Percentiles rank a stretch among this genome's conserved stretches.
Conservation (phyloP, 2,113 vertebrate genomes). For the Xiphophorus maculatus region DNA sequence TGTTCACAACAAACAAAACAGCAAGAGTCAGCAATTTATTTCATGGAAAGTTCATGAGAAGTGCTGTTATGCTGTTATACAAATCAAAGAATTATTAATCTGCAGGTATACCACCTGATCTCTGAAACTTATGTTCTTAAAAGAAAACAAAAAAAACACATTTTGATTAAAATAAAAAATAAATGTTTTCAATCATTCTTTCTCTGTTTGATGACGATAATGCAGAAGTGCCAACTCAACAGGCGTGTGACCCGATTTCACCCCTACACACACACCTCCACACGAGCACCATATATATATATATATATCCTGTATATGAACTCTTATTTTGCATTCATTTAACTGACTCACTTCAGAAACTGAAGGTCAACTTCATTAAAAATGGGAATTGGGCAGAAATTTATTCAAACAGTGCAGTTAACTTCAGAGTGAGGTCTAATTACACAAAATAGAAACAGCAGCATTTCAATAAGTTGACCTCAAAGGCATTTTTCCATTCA, state of each 20-base stretch:
- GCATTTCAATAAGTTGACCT: slow-evolving; percentile 53
- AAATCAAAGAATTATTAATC: slow-evolving; percentile 31
- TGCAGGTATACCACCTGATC: background rate
- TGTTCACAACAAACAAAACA: slow-evolving; percentile 30
- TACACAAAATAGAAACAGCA: slow-evolving; percentile 44
- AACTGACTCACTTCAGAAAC: slow-evolving; percentile 5
- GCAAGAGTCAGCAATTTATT: slow-evolving; percentile 48
- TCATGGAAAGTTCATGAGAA: slow-evolving; percentile 15
- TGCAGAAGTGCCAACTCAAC: too few relatives aligned
- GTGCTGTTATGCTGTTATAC: slow-evolving; percentile 2
- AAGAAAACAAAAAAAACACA: too few relatives aligned
- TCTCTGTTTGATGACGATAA: too few relatives aligned
- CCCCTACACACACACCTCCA: too few relatives aligned
- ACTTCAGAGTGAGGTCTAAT: slow-evolving; percentile 51
- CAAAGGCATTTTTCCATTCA: slow-evolving; percentile 51
- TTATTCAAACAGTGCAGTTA: slow-evolving; percentile 47
- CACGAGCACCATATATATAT: too few relatives aligned
- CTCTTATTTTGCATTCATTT: slow-evolving; percentile 1
- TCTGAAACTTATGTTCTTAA: too few relatives aligned
- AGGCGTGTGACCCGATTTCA: too few relatives aligned
- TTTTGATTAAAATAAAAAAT: too few relatives aligned
- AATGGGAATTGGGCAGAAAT: slow-evolving; percentile 39
- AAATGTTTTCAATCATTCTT: too few relatives aligned
- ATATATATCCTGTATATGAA: background rate
- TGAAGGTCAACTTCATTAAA: slow-evolving; percentile 63